Percentiles rank a stretch among this genome's conserved stretches.
These are phyloP conservation scores for Tamandua tetradactyla DNA, from an alignment of 2,797 vertebrate genomes.

Conservation along the genomic window DNA sequence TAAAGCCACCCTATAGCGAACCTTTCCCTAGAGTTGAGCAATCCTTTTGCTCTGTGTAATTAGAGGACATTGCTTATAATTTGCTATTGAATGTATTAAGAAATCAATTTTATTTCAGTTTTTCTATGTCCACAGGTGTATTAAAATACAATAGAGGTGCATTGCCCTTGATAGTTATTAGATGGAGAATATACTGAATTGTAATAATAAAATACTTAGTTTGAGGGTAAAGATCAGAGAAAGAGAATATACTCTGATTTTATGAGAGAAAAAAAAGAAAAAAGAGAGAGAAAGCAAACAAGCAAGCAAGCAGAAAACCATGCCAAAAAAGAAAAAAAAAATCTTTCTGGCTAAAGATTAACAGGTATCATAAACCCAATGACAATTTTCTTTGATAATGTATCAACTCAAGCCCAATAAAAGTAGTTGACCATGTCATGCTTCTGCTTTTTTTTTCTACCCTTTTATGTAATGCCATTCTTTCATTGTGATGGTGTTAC, in stretches of 20 bases:
- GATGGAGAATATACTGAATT: neutral
- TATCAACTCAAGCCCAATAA: slow-evolving; percentile 57
- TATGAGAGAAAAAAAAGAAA: neutral
- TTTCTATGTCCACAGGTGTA: neutral
- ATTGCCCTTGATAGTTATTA: neutral
- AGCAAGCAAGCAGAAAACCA: slow-evolving; percentile 30
- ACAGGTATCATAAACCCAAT: slow-evolving; percentile 63
- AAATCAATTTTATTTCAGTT: slow-evolving; percentile 5
- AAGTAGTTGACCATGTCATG: slow-evolving; percentile 40
- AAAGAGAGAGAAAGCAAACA: neutral
- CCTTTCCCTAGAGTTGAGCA: neutral
- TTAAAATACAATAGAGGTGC: neutral
- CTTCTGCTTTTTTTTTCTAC: neutral
- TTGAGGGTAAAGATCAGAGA: neutral
- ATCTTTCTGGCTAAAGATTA: slow-evolving; percentile 77
- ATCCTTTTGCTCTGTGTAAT: neutral
- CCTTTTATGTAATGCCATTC: slow-evolving; percentile 70
- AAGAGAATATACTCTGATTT: slow-evolving; percentile 10
- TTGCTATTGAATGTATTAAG: neutral
- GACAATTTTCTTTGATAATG: slow-evolving; percentile 71
- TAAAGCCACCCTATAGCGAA: neutral
- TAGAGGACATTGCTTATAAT: neutral
- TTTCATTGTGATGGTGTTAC: slow-evolving; percentile 69
- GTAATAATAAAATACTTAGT: neutral
- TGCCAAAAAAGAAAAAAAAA: slow-evolving; percentile 52